Percentiles rank a stretch among this genome's conserved stretches.
Conservation (phyloP, 2,113 vertebrate genomes). For the Ondatra zibethicus region DNA sequence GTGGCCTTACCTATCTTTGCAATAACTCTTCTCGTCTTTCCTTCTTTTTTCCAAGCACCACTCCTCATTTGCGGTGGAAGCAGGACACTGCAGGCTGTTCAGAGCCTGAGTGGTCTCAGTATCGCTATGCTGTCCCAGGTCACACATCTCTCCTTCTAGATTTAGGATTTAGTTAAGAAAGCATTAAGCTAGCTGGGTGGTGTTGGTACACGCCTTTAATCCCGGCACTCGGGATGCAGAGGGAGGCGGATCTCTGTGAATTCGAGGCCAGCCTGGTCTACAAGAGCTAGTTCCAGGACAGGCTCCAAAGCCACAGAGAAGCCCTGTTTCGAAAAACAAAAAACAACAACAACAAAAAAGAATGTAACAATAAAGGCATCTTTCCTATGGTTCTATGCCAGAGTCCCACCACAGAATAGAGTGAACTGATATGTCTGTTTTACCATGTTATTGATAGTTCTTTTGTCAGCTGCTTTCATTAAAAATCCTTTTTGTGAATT, state of each 20-base stretch:
- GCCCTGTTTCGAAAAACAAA: background rate
- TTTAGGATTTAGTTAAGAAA: conserved; percentile 69
- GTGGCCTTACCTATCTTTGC: conserved; percentile 89
- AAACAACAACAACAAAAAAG: conserved; percentile 60
- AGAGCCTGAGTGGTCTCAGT: conserved; percentile 46
- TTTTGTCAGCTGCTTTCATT: conserved; percentile 67
- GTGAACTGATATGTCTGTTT: conserved; percentile 58
- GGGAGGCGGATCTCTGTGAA: too few relatives aligned
- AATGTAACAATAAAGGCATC: conserved; percentile 61
- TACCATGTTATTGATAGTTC: conserved; percentile 50
- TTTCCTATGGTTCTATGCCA: conserved; percentile 68
- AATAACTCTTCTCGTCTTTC: conserved; percentile 85
- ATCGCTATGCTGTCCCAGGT: conserved; percentile 67
- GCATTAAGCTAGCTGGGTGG: conserved; percentile 39
- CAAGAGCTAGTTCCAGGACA: too few relatives aligned
- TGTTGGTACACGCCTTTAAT: too few relatives aligned
- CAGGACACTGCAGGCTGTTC: conserved; percentile 72
- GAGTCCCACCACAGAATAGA: conserved; percentile 76
- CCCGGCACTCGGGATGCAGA: conserved; percentile 41
- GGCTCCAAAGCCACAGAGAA: too few relatives aligned
- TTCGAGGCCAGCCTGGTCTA: too few relatives aligned
- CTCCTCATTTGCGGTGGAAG: conserved; percentile 51
- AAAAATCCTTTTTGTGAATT: conserved; percentile 21
- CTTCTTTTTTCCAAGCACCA: conserved; percentile 50
- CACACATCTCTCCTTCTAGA: conserved; percentile 74